phyloP scores from a whole-genome alignment of 2,113 vertebrate species.

The Synchiropus splendidus region DNA sequence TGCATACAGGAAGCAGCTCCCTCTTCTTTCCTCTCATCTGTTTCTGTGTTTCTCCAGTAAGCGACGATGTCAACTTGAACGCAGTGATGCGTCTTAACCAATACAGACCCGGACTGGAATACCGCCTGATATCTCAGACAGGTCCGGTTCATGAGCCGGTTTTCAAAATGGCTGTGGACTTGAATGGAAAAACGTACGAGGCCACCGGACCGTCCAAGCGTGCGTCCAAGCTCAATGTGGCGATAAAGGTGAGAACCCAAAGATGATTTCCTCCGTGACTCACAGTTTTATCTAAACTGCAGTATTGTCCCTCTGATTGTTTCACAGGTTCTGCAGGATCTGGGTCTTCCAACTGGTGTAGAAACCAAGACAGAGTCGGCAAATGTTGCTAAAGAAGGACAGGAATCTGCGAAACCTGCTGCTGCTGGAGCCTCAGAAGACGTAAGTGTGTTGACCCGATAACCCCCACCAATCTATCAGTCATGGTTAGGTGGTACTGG shows the following conservation, averaged over 20 bases:
- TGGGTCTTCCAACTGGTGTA: conserved; percentile 76
- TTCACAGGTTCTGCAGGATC: conserved; percentile 83
- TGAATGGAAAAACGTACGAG: conserved; percentile 86
- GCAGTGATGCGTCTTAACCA: conserved; percentile 96
- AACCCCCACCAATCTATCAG: too few relatives aligned
- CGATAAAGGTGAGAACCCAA: conserved; percentile 76
- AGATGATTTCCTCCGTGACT: neutral
- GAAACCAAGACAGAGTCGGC: conserved; percentile 66
- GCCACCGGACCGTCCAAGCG: conserved; percentile 94
- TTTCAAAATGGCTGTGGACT: conserved; percentile 94
- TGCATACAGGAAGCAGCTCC: conserved; percentile 12
- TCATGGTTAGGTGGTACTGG: too few relatives aligned
- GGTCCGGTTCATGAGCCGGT: conserved; percentile 92
- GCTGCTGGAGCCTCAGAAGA: conserved; percentile 40
- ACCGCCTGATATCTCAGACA: conserved; percentile 90
- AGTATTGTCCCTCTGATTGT: neutral
- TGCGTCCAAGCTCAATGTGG: conserved; percentile 92
- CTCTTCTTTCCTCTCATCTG: neutral
- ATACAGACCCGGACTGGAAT: conserved; percentile 90
- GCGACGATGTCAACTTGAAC: conserved; percentile 86
- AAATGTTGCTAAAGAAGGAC: conserved; percentile 56
- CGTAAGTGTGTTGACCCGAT: conserved; percentile 26
- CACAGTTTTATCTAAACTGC: neutral
- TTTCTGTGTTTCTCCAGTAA: conserved; percentile 61
- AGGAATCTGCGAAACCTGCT: conserved; percentile 33